A percentile compares a stretch with the other conserved stretches of the same genome.
Evolutionary conservation across 2,113 vertebrate genomes (phyloP).

Genomic region (Cromileptes altivelis): DNA sequence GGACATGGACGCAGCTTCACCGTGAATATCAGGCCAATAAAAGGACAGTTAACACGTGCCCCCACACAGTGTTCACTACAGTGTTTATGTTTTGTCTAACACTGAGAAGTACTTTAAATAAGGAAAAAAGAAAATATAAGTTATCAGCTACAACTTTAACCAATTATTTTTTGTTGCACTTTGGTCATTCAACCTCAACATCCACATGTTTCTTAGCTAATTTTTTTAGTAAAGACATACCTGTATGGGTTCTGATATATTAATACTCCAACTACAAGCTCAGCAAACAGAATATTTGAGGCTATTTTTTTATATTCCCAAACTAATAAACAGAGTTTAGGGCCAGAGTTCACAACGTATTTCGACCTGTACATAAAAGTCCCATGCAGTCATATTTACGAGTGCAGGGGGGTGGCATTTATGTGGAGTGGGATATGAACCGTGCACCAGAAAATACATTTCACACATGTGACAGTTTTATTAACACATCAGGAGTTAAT

Average conservation of each 20-base stretch:
- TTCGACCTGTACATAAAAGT: constrained; percentile 13
- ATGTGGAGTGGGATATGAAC: not conserved
- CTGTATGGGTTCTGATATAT: not conserved
- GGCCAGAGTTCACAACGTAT: not conserved
- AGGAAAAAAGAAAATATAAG: too few relatives aligned
- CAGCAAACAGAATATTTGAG: not conserved
- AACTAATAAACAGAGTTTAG: not conserved
- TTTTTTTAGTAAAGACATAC: not conserved
- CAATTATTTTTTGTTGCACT: too few relatives aligned
- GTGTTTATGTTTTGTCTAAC: too few relatives aligned
- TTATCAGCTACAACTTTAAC: too few relatives aligned
- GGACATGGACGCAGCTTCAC: too few relatives aligned
- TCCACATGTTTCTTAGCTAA: not conserved
- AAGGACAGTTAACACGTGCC: too few relatives aligned
- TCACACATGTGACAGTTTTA: constrained; percentile 60
- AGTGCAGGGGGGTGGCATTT: constrained; percentile 1
- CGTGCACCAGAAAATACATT: constrained; percentile 35
- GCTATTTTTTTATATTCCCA: not conserved
- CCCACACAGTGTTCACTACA: too few relatives aligned
- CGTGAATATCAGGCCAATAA: too few relatives aligned
- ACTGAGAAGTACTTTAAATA: too few relatives aligned
- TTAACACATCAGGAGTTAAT: constrained; percentile 60
- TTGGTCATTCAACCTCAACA: not conserved
- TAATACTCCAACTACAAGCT: not conserved
- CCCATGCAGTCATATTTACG: constrained; percentile 12